Conservation (phyloP, 1,140 invertebrate species). For the Cydia strobilella region DNA sequence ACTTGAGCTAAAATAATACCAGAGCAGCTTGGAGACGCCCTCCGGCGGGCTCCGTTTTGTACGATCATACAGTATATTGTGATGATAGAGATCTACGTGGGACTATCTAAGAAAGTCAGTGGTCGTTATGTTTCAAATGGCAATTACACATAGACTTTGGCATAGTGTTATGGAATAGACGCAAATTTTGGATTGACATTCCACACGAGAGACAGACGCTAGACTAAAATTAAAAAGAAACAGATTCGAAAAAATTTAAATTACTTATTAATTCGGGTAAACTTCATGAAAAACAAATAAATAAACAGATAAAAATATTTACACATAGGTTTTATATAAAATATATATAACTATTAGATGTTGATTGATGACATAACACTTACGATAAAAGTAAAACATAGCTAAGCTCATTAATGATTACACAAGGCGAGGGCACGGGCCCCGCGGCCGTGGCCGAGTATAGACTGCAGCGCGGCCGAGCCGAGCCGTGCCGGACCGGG, state of each 20-base stretch:
- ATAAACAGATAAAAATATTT: constrained; percentile 77
- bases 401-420: constrained; percentile 79
- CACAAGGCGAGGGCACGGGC: constrained; percentile 66
- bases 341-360: constrained; percentile 67
- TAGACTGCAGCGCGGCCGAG: constrained; percentile 46
- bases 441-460: constrained; percentile 62
- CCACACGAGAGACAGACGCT: constrained; percentile 38
- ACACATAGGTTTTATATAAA: constrained; percentile 56
- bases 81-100: constrained; percentile 68
- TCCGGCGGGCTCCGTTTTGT: constrained; percentile 67
- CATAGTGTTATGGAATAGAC: constrained; percentile 69
- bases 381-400: constrained; percentile 78
- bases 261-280: constrained; percentile 71
- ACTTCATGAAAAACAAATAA: constrained; percentile 71
- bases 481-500: constrained; percentile 36
- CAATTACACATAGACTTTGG: constrained; percentile 75
- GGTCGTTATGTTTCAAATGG: constrained; percentile 58
- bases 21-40: constrained; percentile 74
- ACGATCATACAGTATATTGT: constrained; percentile 73
- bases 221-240: constrained; percentile 42
- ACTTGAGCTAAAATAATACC: constrained; percentile 76
- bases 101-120: constrained; percentile 56
- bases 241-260: constrained; percentile 53
- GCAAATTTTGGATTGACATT: constrained; percentile 40
- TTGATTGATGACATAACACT: constrained; percentile 79